phyloP scores from a whole-genome alignment of 2,113 vertebrate genomes.

The pig (Sus scrofa) region T2T-Sscrofa CM000820.6:89012001-89012500 shows the following conservation, averaged over 20 bases:
- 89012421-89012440: slow-evolving; percentile 3
- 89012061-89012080: background rate
- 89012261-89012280: background rate
- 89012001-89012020: background rate
- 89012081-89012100: background rate
- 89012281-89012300: background rate
- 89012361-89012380: no score
- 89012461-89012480: background rate
- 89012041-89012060: background rate
- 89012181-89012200: background rate
- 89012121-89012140: background rate
- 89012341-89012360: background rate
- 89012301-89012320: background rate
- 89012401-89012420: background rate
- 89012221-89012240: background rate
- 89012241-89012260: background rate
- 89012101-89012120: background rate
- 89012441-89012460: background rate
- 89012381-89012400: background rate
- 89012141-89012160: background rate
- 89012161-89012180: background rate
- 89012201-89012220: background rate
- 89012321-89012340: background rate
- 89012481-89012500: background rate
- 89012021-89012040: background rate